phyloP scores from a whole-genome alignment of 2,888 invertebrate species.

The Drosophila histrio region DNA sequence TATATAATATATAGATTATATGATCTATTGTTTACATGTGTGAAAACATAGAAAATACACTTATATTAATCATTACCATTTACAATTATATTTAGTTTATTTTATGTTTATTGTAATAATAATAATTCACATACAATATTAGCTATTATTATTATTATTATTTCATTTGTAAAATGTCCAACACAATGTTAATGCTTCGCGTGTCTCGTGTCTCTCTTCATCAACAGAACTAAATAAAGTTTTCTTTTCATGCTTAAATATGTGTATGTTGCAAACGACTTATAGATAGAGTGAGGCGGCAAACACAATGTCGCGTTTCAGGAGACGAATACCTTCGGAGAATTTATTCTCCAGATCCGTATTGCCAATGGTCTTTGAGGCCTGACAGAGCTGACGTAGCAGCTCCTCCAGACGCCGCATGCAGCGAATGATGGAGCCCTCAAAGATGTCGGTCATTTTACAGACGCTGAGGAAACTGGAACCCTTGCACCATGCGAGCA shows the following conservation, averaged over 20 bases:
- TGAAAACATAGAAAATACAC: slow-evolving; percentile 48
- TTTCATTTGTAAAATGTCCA: slow-evolving; percentile 41
- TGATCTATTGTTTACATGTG: slow-evolving; percentile 38
- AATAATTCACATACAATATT: slow-evolving; percentile 9
- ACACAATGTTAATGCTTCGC: background rate
- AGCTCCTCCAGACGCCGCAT: slow-evolving; percentile 98
- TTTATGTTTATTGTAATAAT: slow-evolving; percentile 14
- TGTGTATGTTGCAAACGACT: background rate
- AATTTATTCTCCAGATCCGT: slow-evolving; percentile 98
- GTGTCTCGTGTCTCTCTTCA: slow-evolving; percentile 3
- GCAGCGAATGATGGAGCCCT: slow-evolving; percentile 92
- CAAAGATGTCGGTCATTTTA: slow-evolving; percentile 98
- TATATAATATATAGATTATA: slow-evolving; percentile 20
- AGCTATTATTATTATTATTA: background rate
- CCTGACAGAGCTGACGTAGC: slow-evolving; percentile 96
- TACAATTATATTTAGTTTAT: slow-evolving; percentile 24
- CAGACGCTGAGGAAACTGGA: slow-evolving; percentile 95
- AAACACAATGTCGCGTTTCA: slow-evolving; percentile 99
- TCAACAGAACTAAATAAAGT: background rate
- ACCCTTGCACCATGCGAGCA: slow-evolving; percentile 97
- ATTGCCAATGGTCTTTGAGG: slow-evolving; percentile 98
- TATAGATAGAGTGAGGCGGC: slow-evolving; percentile 98
- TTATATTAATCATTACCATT: slow-evolving; percentile 30
- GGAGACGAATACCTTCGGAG: slow-evolving; percentile 93
- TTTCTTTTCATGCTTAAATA: background rate